phyloP scores from a whole-genome alignment of 2,113 vertebrate genomes.

The Synchiropus splendidus region DNA sequence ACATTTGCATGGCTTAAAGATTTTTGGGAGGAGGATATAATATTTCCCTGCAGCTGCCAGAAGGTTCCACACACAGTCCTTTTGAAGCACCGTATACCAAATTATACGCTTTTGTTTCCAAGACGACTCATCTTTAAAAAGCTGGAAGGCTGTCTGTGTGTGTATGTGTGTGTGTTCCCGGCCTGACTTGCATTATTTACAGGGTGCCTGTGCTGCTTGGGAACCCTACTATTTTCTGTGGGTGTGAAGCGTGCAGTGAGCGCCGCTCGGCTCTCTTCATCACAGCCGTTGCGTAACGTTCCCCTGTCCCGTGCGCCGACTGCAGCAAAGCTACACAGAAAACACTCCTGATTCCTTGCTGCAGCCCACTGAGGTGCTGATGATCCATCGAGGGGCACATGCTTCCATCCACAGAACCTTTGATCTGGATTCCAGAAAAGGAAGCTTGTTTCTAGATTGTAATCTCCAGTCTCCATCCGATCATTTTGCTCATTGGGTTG shows the following conservation, averaged over 20 bases:
- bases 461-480: too few relatives aligned
- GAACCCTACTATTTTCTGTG: slow-evolving; percentile 45
- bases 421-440: too few relatives aligned
- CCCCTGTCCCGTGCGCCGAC: slow-evolving; percentile 17
- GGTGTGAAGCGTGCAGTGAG: slow-evolving; percentile 37
- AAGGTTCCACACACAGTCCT: slow-evolving; percentile 9
- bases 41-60: not conserved
- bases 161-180: not conserved
- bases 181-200: slow-evolving; percentile 41
- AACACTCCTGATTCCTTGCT: slow-evolving; percentile 11
- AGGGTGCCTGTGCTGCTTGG: slow-evolving; percentile 32
- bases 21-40: not conserved
- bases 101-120: slow-evolving; percentile 38
- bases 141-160: slow-evolving; percentile 1
- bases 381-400: too few relatives aligned
- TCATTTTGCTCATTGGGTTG: too few relatives aligned
- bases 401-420: too few relatives aligned
- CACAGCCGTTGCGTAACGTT: slow-evolving; percentile 38
- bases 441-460: too few relatives aligned
- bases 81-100: slow-evolving; percentile 14
- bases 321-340: slow-evolving; percentile 14
- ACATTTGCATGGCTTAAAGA: not conserved
- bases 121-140: slow-evolving; percentile 29
- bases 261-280: slow-evolving; percentile 27
- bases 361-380: slow-evolving; percentile 3